Evolutionary conservation across 2,113 vertebrate genomes (phyloP).

Genomic region (Illadopsis cleaveri): DNA sequence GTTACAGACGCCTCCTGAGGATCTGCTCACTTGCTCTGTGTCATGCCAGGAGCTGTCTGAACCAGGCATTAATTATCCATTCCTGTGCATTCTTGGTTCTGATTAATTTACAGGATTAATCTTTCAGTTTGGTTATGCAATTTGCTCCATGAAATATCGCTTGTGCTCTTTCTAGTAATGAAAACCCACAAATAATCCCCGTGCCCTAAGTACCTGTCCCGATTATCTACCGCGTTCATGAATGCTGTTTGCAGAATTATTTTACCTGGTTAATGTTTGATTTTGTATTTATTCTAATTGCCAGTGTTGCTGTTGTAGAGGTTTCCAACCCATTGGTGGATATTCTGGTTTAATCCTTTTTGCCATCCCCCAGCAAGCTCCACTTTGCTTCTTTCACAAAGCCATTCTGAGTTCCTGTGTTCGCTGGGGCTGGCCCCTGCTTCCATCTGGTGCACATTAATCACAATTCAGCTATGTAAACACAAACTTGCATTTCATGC

Average conservation of each 20-base stretch:
- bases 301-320: background rate
- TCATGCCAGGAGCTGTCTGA: background rate
- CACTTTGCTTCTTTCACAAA: background rate
- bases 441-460: constrained; percentile 60
- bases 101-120: background rate
- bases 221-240: background rate
- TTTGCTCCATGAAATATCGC: background rate
- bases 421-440: constrained; percentile 21
- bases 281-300: constrained; percentile 40
- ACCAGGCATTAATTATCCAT: background rate
- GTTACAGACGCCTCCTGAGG: background rate
- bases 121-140: background rate
- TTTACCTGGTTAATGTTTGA: background rate
- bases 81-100: background rate
- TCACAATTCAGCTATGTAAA: constrained; percentile 62
- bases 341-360: constrained; percentile 36
- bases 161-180: background rate
- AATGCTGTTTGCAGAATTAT: background rate
- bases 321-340: background rate
- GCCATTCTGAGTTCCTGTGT: constrained; percentile 10
- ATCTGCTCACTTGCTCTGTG: background rate
- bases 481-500: constrained; percentile 37
- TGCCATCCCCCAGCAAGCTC: background rate
- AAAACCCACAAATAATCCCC: background rate
- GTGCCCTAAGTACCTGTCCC: background rate